Evolutionary conservation across 2,888 invertebrate species (phyloP).

Genomic region (Agriotes lineatus): DNA sequence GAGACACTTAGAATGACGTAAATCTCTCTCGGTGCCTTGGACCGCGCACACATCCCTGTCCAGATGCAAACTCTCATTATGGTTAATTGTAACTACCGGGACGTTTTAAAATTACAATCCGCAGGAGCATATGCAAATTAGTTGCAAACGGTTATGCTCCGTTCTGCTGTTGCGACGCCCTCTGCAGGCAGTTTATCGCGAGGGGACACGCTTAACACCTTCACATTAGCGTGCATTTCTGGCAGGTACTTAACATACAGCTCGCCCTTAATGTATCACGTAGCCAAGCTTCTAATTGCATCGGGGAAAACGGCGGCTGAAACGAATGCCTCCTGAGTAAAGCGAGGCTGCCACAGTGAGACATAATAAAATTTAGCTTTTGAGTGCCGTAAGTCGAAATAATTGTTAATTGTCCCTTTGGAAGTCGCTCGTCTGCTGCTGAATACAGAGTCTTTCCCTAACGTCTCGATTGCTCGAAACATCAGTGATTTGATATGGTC

Average conservation of each 20-base stretch:
- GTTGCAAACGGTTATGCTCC: conserved; percentile 46
- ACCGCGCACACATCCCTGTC: conserved; percentile 36
- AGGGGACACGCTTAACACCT: conserved; percentile 41
- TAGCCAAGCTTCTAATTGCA: not conserved
- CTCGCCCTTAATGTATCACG: not conserved
- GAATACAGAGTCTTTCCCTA: too few relatives aligned
- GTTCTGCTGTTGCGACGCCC: conserved; percentile 33
- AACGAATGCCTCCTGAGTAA: too few relatives aligned
- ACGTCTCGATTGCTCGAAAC: too few relatives aligned
- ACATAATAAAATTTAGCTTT: too few relatives aligned
- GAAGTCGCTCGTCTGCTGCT: too few relatives aligned
- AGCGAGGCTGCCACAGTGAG: too few relatives aligned
- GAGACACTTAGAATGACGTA: conserved; percentile 36
- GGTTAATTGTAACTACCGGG: conserved; percentile 46
- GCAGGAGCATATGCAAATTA: conserved; percentile 48
- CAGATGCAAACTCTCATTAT: conserved; percentile 43
- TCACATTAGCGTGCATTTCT: conserved; percentile 22
- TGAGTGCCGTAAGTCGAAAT: too few relatives aligned
- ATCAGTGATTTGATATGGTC: too few relatives aligned
- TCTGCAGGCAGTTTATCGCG: conserved; percentile 43
- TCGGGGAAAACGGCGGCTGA: too few relatives aligned
- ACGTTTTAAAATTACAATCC: conserved; percentile 49
- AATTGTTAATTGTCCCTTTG: too few relatives aligned
- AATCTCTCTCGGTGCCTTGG: conserved; percentile 32
- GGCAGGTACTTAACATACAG: conserved; percentile 12